Base-by-base conservation (phyloP, 2,113 vertebrate species). In the Smithornis capensis region DNA sequence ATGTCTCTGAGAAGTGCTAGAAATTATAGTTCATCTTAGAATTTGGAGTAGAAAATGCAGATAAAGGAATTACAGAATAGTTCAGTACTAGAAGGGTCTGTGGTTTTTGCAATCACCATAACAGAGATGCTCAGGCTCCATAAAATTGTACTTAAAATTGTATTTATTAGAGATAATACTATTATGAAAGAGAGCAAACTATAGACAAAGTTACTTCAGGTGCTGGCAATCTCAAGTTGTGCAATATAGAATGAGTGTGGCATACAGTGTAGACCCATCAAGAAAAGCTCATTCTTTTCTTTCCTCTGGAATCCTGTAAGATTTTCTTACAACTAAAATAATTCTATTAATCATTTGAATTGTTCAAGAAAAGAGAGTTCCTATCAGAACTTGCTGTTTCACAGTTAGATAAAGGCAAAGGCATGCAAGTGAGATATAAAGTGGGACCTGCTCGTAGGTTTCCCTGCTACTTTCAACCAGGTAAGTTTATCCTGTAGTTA, bases 391-490 rank as follows among this genome's bases (percentile, higher is more conserved):
- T 24, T 35, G 10, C 24, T 63, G 8, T 13, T 69, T 16, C 8
- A 21, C 1, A 31, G 18, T 23, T 44, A 55, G 27, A 24, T 10
- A 42, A 33, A 42, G 28, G 29, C 2, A 25, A 52, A 14, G 17
- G 21, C 0, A 1, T 52, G 28, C 12, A 68, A 28, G 7, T 35
- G 10, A 6, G 3, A 2, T 10, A n/a, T 7, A 9, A 42, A n/a
- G 9, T 2, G 1, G 12, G 23, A 65, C 9, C 16, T 70, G 14
- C 3, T 45, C 56, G 7, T 16, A 14, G 4, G 9, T 38, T 77
- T 21, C 53, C 50, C 40, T 67, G 24, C 21, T 67, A 4, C 9
- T 31, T 12, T 19, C 17, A 62, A 21, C 24, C 13, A 55, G 10
- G 3, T 35, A 8, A 31, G 24, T 67, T 50, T 33, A 12, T 45